These are phyloP conservation scores for Araneus ventricosus DNA, from an alignment of 1,140 invertebrate genomes.

Conservation along the genomic window DNA sequence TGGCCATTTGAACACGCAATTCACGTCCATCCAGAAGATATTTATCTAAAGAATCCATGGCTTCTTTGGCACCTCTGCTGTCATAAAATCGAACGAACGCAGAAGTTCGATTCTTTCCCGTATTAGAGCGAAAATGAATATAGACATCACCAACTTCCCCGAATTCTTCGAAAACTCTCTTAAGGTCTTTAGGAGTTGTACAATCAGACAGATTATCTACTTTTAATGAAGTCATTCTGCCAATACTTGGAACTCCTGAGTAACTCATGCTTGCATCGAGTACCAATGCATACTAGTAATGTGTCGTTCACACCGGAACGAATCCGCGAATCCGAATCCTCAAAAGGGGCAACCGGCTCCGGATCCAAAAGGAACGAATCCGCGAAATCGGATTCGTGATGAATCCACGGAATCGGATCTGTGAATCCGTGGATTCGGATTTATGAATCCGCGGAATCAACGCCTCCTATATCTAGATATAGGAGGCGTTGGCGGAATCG, in stretches of 20 bases:
- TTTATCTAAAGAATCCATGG: conserved; percentile 95
- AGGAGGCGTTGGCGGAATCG: too few relatives aligned
- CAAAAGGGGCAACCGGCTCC: too few relatives aligned
- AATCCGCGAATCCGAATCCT: too few relatives aligned
- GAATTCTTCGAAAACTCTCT: conserved; percentile 96
- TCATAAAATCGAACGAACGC: conserved; percentile 98
- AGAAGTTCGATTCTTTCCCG: conserved; percentile 96
- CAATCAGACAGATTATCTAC: conserved; percentile 98
- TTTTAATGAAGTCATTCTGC: conserved; percentile 98
- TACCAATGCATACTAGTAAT: neutral
- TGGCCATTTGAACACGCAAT: conserved; percentile 96
- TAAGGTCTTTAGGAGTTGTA: conserved; percentile 96
- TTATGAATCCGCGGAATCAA: too few relatives aligned
- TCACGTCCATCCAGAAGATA: conserved; percentile 97
- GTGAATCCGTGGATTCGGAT: too few relatives aligned
- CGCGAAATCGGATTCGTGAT: too few relatives aligned
- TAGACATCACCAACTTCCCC: conserved; percentile 99
- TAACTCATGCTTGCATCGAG: conserved; percentile 85
- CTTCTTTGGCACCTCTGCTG: conserved; percentile 96
- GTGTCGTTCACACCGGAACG: too few relatives aligned
- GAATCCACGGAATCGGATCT: too few relatives aligned
- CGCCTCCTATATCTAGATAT: too few relatives aligned
- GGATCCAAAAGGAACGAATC: too few relatives aligned
- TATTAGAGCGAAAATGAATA: conserved; percentile 96
- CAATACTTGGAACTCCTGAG: conserved; percentile 94